phyloP scores from a whole-genome alignment of 2,888 invertebrate genomes.

The Hemistola chrysoprasaria region DNA sequence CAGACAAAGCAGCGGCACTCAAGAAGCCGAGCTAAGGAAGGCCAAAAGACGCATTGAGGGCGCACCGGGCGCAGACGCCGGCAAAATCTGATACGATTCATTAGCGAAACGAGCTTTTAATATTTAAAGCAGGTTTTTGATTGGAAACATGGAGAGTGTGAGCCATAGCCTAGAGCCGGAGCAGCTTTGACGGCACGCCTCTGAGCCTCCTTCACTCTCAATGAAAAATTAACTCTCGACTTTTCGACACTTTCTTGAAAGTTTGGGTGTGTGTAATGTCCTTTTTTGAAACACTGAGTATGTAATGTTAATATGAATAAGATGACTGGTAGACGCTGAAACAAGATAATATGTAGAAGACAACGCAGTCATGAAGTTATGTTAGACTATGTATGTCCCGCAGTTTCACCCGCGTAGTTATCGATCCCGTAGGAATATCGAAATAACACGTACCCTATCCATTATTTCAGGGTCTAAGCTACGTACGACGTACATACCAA shows the following conservation, averaged over 20 bases:
- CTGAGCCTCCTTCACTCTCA: constrained; percentile 43
- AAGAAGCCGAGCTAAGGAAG: constrained; percentile 54
- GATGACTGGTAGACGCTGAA: too few relatives aligned
- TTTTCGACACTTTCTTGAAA: constrained; percentile 48
- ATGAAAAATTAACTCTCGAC: constrained; percentile 39
- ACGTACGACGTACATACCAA: too few relatives aligned
- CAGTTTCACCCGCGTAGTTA: too few relatives aligned
- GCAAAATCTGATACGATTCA: constrained; percentile 81
- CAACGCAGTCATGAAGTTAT: too few relatives aligned
- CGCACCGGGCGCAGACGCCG: constrained; percentile 50
- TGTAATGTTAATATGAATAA: too few relatives aligned
- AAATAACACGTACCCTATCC: too few relatives aligned
- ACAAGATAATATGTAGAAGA: too few relatives aligned
- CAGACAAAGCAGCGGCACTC: constrained; percentile 54
- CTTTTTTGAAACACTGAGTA: too few relatives aligned
- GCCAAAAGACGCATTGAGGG: constrained; percentile 64
- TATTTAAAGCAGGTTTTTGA: constrained; percentile 75
- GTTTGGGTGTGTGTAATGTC: constrained; percentile 3
- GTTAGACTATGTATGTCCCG: too few relatives aligned
- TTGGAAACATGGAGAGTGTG: constrained; percentile 70
- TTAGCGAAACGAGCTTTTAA: constrained; percentile 81
- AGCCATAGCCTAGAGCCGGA: constrained; percentile 51
- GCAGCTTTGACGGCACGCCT: constrained; percentile 45
- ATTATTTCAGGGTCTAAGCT: too few relatives aligned
- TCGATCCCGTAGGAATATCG: too few relatives aligned